Evolutionary conservation across 2,888 invertebrate genomes (phyloP).

Genomic region (Thyatira batis): DNA sequence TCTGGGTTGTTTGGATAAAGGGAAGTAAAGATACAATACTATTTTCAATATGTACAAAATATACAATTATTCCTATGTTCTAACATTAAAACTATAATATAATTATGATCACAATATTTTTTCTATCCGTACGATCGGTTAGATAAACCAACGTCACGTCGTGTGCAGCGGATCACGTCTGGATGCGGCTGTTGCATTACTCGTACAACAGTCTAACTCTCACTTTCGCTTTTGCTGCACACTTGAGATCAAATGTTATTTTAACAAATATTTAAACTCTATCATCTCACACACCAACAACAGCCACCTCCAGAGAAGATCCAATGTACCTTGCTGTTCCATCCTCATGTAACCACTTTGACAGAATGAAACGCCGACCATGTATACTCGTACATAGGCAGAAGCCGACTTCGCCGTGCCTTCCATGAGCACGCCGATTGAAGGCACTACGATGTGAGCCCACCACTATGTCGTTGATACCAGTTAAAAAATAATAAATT

Average conservation of each 20-base stretch:
- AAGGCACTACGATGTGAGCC: conserved; percentile 36
- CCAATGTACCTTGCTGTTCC: conserved; percentile 35
- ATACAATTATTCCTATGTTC: conserved; percentile 77
- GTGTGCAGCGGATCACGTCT: conserved; percentile 44
- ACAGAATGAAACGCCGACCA: conserved; percentile 26
- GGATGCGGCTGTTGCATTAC: conserved; percentile 58
- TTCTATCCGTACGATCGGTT: conserved; percentile 74
- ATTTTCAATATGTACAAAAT: conserved; percentile 83
- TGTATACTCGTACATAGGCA: conserved; percentile 8
- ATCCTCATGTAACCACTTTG: conserved; percentile 37
- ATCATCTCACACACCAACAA: conserved; percentile 74
- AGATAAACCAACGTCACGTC: conserved; percentile 53
- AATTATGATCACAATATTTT: conserved; percentile 82
- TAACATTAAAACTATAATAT: conserved; percentile 78
- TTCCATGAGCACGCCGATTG: conserved; percentile 27
- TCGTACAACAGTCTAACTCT: conserved; percentile 63
- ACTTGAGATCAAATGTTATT: conserved; percentile 82
- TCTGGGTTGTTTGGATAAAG: conserved; percentile 81
- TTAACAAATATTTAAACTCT: conserved; percentile 77
- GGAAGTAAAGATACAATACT: conserved; percentile 83
- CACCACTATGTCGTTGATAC: conserved; percentile 13
- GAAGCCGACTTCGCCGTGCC: conserved; percentile 29
- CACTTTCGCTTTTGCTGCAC: conserved; percentile 79
- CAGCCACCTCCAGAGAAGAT: conserved; percentile 53
- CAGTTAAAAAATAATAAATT: conserved; percentile 36